Percentiles rank a stretch among this genome's conserved stretches.
Conservation (phyloP, 2,113 vertebrate genomes). For the Chinchilla lanigera region DNA sequence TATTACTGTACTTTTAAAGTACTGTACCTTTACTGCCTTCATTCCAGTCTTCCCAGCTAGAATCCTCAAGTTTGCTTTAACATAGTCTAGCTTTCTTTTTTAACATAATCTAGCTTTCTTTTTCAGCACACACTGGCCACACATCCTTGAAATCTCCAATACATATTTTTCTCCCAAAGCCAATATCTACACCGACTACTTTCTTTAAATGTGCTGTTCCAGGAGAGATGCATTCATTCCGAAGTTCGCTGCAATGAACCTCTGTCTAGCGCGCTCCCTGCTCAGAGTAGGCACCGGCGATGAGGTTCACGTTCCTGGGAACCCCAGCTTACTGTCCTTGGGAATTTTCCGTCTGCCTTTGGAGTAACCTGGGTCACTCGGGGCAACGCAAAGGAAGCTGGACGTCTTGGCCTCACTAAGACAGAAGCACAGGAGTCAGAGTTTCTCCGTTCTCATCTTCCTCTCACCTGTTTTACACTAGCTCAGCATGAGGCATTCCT, state of each 20-base stretch:
- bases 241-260: background rate
- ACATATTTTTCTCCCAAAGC: background rate
- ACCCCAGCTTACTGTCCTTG: background rate
- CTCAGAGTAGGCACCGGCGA: background rate
- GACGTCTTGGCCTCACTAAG: background rate
- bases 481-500: background rate
- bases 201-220: background rate
- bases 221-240: background rate
- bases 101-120: background rate
- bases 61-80: background rate
- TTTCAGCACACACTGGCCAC: background rate
- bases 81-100: background rate
- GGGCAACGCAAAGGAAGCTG: background rate
- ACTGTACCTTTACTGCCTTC: background rate
- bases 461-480: background rate
- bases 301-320: conserved; percentile 35
- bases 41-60: background rate
- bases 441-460: background rate
- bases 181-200: background rate
- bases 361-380: conserved; percentile 38
- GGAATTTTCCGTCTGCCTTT: background rate
- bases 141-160: background rate
- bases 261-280: background rate
- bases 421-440: background rate
- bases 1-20: background rate